Base-by-base conservation (phyloP, 1,140 invertebrate species). In the Scaptomyza graminum region DNA sequence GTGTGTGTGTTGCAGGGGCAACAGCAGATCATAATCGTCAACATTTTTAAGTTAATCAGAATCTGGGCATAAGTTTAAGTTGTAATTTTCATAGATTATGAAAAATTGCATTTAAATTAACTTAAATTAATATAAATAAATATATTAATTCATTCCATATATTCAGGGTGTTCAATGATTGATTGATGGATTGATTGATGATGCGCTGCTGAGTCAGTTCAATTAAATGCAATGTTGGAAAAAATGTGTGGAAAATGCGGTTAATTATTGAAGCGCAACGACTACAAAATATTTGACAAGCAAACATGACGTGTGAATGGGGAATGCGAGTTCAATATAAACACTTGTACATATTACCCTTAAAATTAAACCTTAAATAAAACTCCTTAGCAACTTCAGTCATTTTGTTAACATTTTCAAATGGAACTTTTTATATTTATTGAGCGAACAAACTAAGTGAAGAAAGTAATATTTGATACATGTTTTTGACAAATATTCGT, bases 101-200 rank as follows among this genome's bases (percentile, higher is more conserved):
- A 79, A 83, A 78, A 78, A 84, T 76, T 68, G 65, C 63, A 84
- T 76, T 83, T 76, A 43, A 76, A 83, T 79, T 51, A 54, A 49
- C 18, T 22, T 22, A 22, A 22, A 22, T 22, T 22, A 22, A 18
- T 1, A 22, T 22, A 22, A 3, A 22, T 22, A 22, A 3, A 22
- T 22, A 22, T 5, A 31, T 31, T 31, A 31, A 31, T 6, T 31
- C 3, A 31, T 22, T 22, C 18, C 2, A 61, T 43, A 55, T 46
- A 37, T 22, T 61, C 44, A 31, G 37, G 43, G n/a, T 65, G 64
- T 59, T 59, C 41, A 25, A 0, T 31, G 49, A 50, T 68, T 25
- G 52, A 44, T 46, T 65, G 60, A 70, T 75, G 61, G 60, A 74
- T 75, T 67, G 65, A 66, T 59, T 77, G 82, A 81, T 41, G 46